Percentiles rank a stretch among this genome's conserved stretches.
These are phyloP conservation scores for Vulpes vulpes DNA, from an alignment of 2,113 vertebrate genomes.

Conservation along the genomic window DNA sequence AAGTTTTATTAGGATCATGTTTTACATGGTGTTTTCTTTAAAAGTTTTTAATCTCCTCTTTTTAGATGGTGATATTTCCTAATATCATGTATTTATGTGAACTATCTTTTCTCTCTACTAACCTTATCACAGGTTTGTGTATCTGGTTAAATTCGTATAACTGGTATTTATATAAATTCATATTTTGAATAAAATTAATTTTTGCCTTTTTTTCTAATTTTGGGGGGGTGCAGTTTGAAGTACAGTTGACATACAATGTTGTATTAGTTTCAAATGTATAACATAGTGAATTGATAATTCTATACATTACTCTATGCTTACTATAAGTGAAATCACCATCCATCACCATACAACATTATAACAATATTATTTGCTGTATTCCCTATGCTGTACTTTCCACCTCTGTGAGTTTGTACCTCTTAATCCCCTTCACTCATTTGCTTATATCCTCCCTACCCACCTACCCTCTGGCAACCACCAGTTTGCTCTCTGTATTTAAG, in stretches of 20 bases:
- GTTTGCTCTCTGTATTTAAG: neutral
- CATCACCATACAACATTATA: neutral
- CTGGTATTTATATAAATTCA: neutral
- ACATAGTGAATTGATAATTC: neutral
- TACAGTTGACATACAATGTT: neutral
- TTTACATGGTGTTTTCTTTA: neutral
- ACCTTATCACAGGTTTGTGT: neutral
- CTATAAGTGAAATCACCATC: neutral
- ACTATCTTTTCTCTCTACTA: neutral
- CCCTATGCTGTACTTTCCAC: neutral
- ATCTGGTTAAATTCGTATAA: neutral
- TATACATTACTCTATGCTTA: neutral
- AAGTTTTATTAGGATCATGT: neutral
- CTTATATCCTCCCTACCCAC: too few relatives aligned
- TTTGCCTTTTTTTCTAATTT: neutral
- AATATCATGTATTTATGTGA: neutral
- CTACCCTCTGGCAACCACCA: neutral
- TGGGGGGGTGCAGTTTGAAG: neutral
- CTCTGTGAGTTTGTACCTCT: neutral
- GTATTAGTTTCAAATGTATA: neutral
- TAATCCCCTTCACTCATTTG: neutral
- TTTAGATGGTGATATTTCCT: neutral
- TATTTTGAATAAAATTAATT: constrained; percentile 49
- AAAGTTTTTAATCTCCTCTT: neutral
- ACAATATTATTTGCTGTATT: neutral